Base-by-base conservation (phyloP, 2,888 invertebrate species). In the Orthonychiurus folsomi region DNA sequence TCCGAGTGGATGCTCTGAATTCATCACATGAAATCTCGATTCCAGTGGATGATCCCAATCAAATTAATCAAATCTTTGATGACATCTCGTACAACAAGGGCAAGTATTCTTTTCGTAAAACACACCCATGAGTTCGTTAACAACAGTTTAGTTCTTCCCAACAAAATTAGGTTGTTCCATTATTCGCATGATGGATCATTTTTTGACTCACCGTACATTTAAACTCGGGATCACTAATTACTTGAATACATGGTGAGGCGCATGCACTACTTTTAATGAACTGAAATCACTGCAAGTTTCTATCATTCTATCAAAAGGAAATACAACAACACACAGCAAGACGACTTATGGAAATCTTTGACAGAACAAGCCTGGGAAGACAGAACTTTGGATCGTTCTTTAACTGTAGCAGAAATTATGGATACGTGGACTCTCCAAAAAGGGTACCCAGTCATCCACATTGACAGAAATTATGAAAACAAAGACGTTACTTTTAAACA, bases 161-260 rank as follows among this genome's bases (percentile, higher is more conserved):
- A 26, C 9, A 52, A 54, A 12, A 26, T 3, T 2, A 85, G 91
- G 91, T 0, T 85, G 89, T 0, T 83, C 85, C 0, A 82, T 96
- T 53, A 83, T 96, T 65, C 82, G 93, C 56, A 95, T 95, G 95
- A 91, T 95, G 87, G 84, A 85, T 69, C 80, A 86, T 75, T 87
- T 89, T 77, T 81, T 94, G 25, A 92, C 93, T 0, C 83, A 87
- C 52, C 81, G 84, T 0, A 81, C 85, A 20, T 86, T 90, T 76
- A 81, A 83, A 66, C 77, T 79, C 2, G 87, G 86, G 9, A 79
- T 87, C 9, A 82, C 82, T 64, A 83, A 85, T 68, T 89, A 89
- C 74, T 77, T 89, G 26, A 84, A 82, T 23, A 81, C 50, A 52
- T 63, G 64, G 73, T 73, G 28, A 56, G 18, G 25, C n/a, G n/a